Conservation (phyloP, 2,797 vertebrate species). For the Paramormyrops hopkinsi region DNA sequence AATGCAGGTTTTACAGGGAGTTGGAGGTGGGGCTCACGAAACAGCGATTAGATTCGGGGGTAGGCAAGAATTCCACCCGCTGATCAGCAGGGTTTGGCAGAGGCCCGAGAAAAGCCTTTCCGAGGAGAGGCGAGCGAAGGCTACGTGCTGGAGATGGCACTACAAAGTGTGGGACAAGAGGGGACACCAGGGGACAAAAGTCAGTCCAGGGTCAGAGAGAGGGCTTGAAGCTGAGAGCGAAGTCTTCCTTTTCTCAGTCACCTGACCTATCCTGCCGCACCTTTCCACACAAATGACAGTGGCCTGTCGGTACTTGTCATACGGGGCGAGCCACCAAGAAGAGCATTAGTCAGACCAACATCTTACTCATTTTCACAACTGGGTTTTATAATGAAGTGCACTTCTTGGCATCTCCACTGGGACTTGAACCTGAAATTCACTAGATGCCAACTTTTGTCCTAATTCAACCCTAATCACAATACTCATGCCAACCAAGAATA, state of each 20-base stretch:
- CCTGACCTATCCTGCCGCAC: not conserved
- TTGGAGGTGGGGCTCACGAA: not conserved
- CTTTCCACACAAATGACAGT: not conserved
- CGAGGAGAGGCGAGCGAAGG: not conserved
- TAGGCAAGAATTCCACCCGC: not conserved
- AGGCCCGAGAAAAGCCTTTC: not conserved
- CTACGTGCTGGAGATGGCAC: not conserved
- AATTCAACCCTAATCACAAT: not conserved
- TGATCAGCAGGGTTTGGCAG: not conserved
- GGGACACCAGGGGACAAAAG: not conserved
- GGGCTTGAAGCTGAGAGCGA: not conserved
- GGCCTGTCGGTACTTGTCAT: not conserved
- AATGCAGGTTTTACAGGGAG: slow-evolving; percentile 5
- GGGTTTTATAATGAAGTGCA: not conserved
- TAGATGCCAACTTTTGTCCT: not conserved
- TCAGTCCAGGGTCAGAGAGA: not conserved
- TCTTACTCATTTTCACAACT: not conserved
- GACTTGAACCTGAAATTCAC: not conserved
- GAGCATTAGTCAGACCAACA: not conserved
- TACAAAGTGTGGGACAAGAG: not conserved
- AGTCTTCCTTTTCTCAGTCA: not conserved
- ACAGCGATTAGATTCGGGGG: not conserved
- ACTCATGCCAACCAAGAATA: not conserved
- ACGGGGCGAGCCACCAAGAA: not conserved
- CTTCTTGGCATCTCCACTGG: not conserved